These are phyloP conservation scores for Atlantisia rogersi DNA, from an alignment of 2,113 vertebrate species.

Conservation along the genomic window DNA sequence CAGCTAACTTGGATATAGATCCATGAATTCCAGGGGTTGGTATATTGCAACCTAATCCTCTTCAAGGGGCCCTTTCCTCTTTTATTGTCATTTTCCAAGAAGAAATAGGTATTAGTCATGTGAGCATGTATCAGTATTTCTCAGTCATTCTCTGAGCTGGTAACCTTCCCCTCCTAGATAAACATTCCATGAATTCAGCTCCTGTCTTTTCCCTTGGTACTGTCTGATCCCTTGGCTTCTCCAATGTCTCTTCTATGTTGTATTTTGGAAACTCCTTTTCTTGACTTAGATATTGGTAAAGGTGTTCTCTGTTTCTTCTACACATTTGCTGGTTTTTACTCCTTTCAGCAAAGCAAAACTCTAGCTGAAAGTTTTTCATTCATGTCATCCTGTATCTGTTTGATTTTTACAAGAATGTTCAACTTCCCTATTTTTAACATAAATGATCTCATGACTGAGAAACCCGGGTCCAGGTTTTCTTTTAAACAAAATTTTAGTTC, in stretches of 20 bases:
- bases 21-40: neutral
- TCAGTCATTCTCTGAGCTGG: neutral
- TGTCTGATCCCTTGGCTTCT: neutral
- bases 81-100: neutral
- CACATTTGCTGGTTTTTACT: neutral
- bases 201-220: neutral
- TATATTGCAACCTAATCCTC: neutral
- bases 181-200: neutral
- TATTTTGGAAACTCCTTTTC: neutral
- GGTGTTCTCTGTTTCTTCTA: neutral
- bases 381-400: neutral
- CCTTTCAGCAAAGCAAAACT: neutral
- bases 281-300: neutral
- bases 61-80: neutral
- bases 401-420: neutral
- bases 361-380: neutral
- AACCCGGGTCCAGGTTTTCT: neutral
- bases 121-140: neutral
- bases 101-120: neutral
- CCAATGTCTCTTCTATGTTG: fast-evolving
- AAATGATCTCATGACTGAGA: neutral
- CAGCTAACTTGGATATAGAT: neutral
- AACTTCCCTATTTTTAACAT: neutral
- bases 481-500: neutral
- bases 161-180: neutral